phyloP scores from a whole-genome alignment of 2,888 invertebrate species.

The Plagodis pulveraria region DNA sequence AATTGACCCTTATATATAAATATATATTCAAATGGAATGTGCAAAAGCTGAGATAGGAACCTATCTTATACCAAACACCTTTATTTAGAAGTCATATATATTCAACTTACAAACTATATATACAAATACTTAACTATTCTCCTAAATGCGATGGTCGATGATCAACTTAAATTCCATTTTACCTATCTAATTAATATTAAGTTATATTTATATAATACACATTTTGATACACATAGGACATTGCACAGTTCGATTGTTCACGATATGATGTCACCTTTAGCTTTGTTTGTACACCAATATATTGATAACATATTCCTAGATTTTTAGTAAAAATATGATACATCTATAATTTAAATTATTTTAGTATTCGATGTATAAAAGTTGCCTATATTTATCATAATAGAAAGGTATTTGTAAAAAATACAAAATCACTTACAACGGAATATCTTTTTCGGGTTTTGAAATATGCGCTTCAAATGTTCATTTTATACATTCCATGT shows the following conservation, averaged over 20 bases:
- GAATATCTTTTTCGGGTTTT: no score
- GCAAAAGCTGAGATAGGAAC: slow-evolving; percentile 81
- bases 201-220: slow-evolving; percentile 67
- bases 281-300: slow-evolving; percentile 57
- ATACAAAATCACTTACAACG: no score
- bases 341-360: not conserved
- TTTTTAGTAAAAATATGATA: slow-evolving; percentile 9
- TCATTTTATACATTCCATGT: no score
- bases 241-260: slow-evolving; percentile 77
- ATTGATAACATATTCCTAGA: slow-evolving; percentile 11
- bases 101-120: slow-evolving; percentile 73
- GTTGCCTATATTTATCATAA: not conserved
- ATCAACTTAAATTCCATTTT: slow-evolving; percentile 78
- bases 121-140: slow-evolving; percentile 73
- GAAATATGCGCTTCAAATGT: no score
- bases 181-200: slow-evolving; percentile 72
- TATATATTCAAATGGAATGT: slow-evolving; percentile 78
- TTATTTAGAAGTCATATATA: slow-evolving; percentile 66
- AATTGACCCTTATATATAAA: slow-evolving; percentile 81
- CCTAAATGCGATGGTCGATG: slow-evolving; percentile 76
- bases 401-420: not conserved
- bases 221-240: slow-evolving; percentile 74
- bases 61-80: slow-evolving; percentile 82
- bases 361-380: not conserved
- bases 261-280: slow-evolving; percentile 67